These are phyloP conservation scores for Liasis olivaceus DNA, from an alignment of 2,797 vertebrate species.

Conservation along the genomic window DNA sequence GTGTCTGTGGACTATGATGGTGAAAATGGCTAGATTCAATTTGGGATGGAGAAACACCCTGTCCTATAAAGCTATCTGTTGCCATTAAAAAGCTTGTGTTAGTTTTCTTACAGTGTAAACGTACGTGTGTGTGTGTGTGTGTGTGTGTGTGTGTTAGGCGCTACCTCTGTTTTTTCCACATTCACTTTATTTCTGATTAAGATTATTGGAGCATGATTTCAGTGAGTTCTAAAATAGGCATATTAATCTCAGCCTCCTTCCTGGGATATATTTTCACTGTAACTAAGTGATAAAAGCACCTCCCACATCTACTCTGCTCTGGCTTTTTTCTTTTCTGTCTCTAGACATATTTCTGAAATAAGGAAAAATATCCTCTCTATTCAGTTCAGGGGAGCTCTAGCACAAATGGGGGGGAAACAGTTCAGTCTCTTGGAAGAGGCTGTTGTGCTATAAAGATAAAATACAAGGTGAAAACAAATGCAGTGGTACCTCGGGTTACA, in stretches of 20 bases:
- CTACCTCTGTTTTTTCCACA: background rate
- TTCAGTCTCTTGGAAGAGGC: background rate
- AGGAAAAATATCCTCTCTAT: background rate
- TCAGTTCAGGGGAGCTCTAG: background rate
- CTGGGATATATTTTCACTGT: background rate
- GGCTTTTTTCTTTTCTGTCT: background rate
- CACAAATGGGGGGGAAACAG: background rate
- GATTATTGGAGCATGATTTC: background rate
- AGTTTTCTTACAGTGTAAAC: background rate
- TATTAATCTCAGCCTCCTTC: background rate
- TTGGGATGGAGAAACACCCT: background rate
- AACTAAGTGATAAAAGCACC: background rate
- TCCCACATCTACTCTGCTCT: fast-evolving
- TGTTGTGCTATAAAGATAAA: background rate
- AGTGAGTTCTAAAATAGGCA: background rate
- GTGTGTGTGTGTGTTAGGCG: background rate
- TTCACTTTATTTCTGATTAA: background rate
- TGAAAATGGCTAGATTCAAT: background rate
- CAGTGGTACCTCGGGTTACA: no score
- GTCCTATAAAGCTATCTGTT: background rate
- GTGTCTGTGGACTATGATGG: background rate
- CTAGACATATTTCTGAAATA: background rate
- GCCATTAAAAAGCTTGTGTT: background rate
- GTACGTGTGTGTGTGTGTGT: background rate
- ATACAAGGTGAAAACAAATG: constrained; percentile 10